Evolutionary conservation across 2,888 invertebrate species (phyloP), one percentile per base, ranked within the genome.

Genomic region (Latrodectus elegans): DNA sequence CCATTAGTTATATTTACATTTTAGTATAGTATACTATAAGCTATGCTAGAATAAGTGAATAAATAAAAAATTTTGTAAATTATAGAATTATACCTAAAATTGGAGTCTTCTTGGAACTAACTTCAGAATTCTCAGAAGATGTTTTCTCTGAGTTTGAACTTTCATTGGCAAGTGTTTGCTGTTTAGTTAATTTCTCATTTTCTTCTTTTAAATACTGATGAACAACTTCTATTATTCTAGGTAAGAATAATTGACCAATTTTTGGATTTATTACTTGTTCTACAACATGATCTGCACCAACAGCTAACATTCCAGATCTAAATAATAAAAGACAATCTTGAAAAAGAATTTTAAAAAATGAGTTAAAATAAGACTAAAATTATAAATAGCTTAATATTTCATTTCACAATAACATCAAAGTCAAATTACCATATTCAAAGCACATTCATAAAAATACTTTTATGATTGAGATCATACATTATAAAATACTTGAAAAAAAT

Each of bases 201-300:
- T 84, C 88, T 68, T 81, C 67, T 51, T 84, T 83, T 71, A 98
- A 93, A 92, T 95, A 96, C 92, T 95, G 96, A 91, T 97, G 97
- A 0, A 97, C 96, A 17, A 97, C 95, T 91, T 97, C 96, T 92
- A 97, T 97, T 11, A 98, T 96, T 94, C 96, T 95, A 0, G 97
- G 96, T 91, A 96, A 95, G 92, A 98, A 97, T 14, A 96, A 95
- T 4, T 96, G 95, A 89, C 95, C 95, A 10, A 98, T 96, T 93
- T 98, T 98, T 0, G 97, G 97, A 92, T 97, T 97, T 12, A 98
- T 97, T 0, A 98, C 97, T 94, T 99, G 98, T 92, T 98, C 97
- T 0, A 98, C 97, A 89, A 99, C 97, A 90, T 97, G 94, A 92
- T 98, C 97, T 4, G 98, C 96, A 11, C 98, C 98, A 90, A 95